phyloP scores from a whole-genome alignment of 2,113 vertebrate genomes.

The Boulengeromyrus knoepffleri region DNA sequence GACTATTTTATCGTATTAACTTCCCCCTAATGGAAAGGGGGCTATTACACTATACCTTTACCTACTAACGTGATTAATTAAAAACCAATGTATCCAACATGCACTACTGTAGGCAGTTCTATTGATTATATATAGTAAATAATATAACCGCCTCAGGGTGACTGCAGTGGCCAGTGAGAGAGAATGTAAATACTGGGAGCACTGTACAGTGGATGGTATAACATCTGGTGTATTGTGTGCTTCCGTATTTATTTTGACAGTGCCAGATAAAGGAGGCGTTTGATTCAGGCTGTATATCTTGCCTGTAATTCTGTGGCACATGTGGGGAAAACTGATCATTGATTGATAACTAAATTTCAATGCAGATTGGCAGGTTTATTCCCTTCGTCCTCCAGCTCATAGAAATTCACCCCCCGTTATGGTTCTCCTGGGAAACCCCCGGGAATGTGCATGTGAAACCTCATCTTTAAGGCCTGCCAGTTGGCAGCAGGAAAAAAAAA shows the following conservation, averaged over 20 bases:
- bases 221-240: not conserved
- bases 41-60: not conserved
- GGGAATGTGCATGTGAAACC: conserved; percentile 54
- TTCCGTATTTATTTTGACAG: not conserved
- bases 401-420: not conserved
- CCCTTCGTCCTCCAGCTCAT: conserved; percentile 34
- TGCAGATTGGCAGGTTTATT: conserved; percentile 44
- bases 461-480: conserved; percentile 57
- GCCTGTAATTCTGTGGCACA: conserved; percentile 41
- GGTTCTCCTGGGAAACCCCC: conserved; percentile 23
- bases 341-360: conserved; percentile 51
- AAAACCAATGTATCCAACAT: not conserved
- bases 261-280: conserved; percentile 27
- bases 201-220: not conserved
- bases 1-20: not conserved
- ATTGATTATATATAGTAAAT: not conserved
- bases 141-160: not conserved
- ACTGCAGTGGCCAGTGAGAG: not conserved
- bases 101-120: not conserved
- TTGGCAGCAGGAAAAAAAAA: conserved; percentile 38
- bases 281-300: conserved; percentile 23
- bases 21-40: not conserved
- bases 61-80: not conserved
- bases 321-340: conserved; percentile 44
- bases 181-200: not conserved